Percentiles rank a stretch among this genome's conserved stretches.
phyloP scores from a whole-genome alignment of 1,140 invertebrate genomes.

The Cherax quadricarinatus region DNA sequence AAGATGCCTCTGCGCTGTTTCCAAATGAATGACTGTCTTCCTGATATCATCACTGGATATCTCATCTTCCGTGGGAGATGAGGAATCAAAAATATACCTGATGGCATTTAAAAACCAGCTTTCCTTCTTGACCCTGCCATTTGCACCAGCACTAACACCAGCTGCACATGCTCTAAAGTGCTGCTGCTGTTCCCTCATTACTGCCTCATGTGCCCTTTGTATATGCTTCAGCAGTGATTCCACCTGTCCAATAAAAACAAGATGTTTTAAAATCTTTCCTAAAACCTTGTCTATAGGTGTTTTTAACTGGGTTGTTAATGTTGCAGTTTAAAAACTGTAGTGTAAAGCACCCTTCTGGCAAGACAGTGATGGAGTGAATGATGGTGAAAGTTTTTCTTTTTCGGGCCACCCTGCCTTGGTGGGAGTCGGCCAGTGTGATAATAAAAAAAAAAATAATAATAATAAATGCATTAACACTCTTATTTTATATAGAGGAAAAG shows the following conservation, averaged over 20 bases:
- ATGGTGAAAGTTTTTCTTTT: no score
- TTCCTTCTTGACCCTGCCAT: background rate
- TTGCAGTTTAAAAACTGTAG: no score
- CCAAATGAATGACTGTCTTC: slow-evolving; percentile 52
- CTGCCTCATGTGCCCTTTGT: slow-evolving; percentile 50
- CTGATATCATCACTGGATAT: slow-evolving; percentile 38
- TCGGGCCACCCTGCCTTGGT: no score
- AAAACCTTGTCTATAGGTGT: no score
- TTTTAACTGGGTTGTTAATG: no score
- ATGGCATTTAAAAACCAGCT: slow-evolving; percentile 11
- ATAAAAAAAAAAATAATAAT: no score
- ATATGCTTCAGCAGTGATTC: slow-evolving; percentile 36
- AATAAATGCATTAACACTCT: no score
- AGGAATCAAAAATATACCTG: slow-evolving; percentile 28
- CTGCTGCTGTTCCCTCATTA: slow-evolving; percentile 53
- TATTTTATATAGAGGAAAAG: no score
- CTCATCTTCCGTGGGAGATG: slow-evolving; percentile 32
- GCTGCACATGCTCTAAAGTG: slow-evolving; percentile 8
- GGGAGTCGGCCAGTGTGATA: no score
- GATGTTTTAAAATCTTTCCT: background rate
- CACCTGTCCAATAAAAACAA: slow-evolving; percentile 20
- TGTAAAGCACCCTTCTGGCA: no score
- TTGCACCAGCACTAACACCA: background rate
- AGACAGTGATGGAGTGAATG: no score
- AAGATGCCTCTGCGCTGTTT: slow-evolving; percentile 39